phyloP scores from a whole-genome alignment of 2,797 vertebrate species.

The Diplodus sargus region DNA sequence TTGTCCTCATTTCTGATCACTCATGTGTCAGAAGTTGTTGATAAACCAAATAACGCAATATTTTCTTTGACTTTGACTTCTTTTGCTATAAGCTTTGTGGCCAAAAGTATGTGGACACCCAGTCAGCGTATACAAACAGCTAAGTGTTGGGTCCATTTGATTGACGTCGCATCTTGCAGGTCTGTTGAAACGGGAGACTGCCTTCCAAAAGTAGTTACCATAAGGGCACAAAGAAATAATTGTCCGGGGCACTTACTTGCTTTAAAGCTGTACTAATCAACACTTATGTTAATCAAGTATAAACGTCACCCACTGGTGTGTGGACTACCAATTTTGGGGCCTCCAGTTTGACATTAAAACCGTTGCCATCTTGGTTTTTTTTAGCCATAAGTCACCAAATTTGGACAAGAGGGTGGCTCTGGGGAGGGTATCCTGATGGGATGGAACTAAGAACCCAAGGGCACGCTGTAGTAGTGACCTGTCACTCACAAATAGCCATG shows the following conservation, averaged over 20 bases:
- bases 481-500: too few species aligned
- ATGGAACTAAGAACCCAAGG: too few species aligned
- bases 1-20: conserved; percentile 6
- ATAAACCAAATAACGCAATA: not conserved
- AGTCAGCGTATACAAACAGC: not conserved
- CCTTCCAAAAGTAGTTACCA: not conserved
- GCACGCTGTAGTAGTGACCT: too few species aligned
- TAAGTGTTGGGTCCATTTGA: not conserved
- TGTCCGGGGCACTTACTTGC: not conserved
- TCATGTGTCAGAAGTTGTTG: not conserved
- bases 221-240: not conserved
- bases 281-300: too few species aligned
- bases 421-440: too few species aligned
- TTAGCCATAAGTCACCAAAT: too few species aligned
- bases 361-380: too few species aligned
- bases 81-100: not conserved
- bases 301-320: too few species aligned
- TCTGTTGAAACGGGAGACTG: not conserved
- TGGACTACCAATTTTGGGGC: too few species aligned
- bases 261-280: not conserved
- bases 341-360: too few species aligned
- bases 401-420: too few species aligned
- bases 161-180: not conserved
- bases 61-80: not conserved
- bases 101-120: not conserved